Base-by-base conservation (phyloP, 1,140 invertebrate species). In the Drosophila baimaii region DNA sequence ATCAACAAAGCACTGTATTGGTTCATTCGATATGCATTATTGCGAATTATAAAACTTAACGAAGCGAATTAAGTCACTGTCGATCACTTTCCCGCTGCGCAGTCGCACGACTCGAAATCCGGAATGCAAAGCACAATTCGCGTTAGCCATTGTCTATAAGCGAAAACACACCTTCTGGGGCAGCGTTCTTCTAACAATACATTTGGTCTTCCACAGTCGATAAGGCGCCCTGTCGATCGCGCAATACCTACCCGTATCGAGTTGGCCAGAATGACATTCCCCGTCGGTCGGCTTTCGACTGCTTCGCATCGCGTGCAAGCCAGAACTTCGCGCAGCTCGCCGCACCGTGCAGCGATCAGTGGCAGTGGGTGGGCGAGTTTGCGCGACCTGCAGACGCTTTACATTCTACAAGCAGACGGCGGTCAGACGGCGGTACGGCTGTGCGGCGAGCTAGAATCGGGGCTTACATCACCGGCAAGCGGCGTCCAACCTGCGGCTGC, bases 311-410 rank as follows among this genome's bases (percentile, higher is more conserved):
- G 68, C 65, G 47, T 71, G 68, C 68, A 70, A 57, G 68, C 37
- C 10, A 35, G 21, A 58, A 72, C 65, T 71, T 71, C 66, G 68
- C 68, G 25, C 27, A 39, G 66, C 43, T 69, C 65, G 31, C 41
- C 35, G 12, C 65, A 39, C 41, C 35, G 21, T 72, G 69, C 69
- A 72, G 51, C 52, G 66, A 71, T 47, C 66, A 35, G 33, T 49
- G 52, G 51, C 66, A 23, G 73, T 77, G 73, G 73, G 73, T 77
- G 73, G 73, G 72, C 73, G 55, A 77, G 73, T 77, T 77, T 68
- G 61, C 59, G 59, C 72, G 41, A 56, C 63, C 72, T 58, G 69
- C 69, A 72, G 69, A 71, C 54, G 54, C 54, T 75, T 75, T 76
- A 56, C 72, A 66, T 74, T 59, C 59, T 58, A 68, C 35, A 61